Conservation (phyloP, 2,113 vertebrate genomes). For the Gracilinanus agilis region DNA sequence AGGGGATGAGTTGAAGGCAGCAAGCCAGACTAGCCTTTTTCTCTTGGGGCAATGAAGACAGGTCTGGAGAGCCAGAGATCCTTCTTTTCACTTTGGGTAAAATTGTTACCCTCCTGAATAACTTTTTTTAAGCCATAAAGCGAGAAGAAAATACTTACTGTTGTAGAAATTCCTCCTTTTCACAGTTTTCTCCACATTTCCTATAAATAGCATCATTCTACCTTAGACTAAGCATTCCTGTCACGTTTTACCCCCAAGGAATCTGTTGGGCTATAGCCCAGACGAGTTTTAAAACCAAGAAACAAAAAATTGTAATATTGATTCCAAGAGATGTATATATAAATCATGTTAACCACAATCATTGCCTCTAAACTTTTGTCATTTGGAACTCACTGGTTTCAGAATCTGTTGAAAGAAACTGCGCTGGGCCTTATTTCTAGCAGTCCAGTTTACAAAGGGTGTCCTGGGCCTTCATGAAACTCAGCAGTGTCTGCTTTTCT, state of each 20-base stretch:
- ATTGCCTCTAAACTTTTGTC: background rate
- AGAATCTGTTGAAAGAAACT: background rate
- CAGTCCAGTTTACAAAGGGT: background rate
- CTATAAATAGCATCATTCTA: background rate
- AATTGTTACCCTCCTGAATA: conserved; percentile 1
- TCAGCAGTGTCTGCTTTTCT: conserved; percentile 24
- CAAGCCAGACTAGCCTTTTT: background rate
- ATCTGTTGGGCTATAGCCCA: background rate
- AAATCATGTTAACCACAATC: background rate
- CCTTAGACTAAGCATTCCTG: background rate
- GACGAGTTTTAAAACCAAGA: background rate
- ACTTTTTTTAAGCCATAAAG: background rate
- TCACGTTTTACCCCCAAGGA: background rate
- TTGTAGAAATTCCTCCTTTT: background rate
- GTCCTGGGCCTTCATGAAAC: background rate
- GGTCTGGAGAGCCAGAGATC: background rate
- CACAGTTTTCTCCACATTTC: background rate
- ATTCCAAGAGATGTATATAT: background rate
- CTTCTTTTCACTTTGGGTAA: background rate
- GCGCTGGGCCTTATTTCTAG: background rate
- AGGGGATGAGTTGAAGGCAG: conserved; percentile 16
- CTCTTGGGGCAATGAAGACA: conserved; percentile 23
- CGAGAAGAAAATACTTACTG: background rate
- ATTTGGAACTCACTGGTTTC: background rate
- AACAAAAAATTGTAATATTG: background rate